Base-by-base conservation (phyloP, 2,113 vertebrate species). In the Oophaga pumilio region DNA sequence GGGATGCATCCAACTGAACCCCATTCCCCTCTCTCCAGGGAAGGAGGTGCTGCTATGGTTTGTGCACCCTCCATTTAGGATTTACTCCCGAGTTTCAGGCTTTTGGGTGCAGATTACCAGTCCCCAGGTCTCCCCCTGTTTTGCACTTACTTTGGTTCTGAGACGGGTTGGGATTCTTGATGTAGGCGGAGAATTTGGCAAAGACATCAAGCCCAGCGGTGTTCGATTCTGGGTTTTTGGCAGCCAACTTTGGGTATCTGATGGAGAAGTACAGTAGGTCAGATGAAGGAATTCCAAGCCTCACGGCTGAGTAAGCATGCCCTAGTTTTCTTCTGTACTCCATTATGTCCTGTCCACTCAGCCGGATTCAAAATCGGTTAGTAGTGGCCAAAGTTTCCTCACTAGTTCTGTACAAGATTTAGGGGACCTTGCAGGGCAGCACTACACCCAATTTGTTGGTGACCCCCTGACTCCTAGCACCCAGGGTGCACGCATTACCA, bases 111-210 rank as follows among this genome's bases (percentile, higher is more conserved):
- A 8, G 8, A 56, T 56, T 56, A 11, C 8, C 9, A 13, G 6
- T 9, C 7, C 68, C 24, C 68, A 1, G 17, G 68, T 33, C 13
- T 33, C 26, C 9, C 22, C 12, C 89, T 0, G 95, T 95, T 91
- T 95, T 93, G 43, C 95, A 93, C 96, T 95, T 84, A 97, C 97
- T 96, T 18, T 96, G 95, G 64, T 97, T 96, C 59, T 92, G 78
- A 14, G 93, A 92, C 24, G 97, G 97, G 91, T 96, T 97, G 24
- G 97, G 95, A 92, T 98, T 98, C 93, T 98, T 98, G 91, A 98
- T 91, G 90, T 96, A 98, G 82, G 96, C 96, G 2, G 97, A 98
- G 90, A 97, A 98, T 90, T 97, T 98, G 87, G 97, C 96, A 93
- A 98, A 98, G 89, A 97, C 90, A 28, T 97, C 96, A 86, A 97